Evolutionary conservation across 2,888 invertebrate genomes (phyloP).

Genomic region (Drosophila planitibia): DNA sequence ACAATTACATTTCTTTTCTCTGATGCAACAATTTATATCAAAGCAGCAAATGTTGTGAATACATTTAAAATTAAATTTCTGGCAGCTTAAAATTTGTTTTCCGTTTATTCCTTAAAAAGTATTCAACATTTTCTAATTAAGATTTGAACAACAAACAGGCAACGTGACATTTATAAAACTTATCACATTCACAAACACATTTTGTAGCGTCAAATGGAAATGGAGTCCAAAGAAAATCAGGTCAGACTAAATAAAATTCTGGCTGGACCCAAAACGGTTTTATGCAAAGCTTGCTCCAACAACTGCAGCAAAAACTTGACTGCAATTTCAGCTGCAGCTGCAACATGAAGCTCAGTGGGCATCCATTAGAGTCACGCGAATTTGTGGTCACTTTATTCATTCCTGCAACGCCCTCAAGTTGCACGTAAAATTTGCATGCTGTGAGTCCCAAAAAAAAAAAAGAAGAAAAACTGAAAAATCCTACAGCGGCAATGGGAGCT

Average conservation of each 20-base stretch:
- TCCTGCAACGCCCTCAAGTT: conserved; percentile 19
- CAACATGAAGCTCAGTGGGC: conserved; percentile 2
- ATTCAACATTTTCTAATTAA: background rate
- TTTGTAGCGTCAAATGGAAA: background rate
- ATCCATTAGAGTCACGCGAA: conserved; percentile 10
- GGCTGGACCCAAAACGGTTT: background rate
- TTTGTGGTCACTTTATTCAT: conserved; percentile 16
- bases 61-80: background rate
- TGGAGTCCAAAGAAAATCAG: background rate
- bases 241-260: background rate
- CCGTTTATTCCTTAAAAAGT: background rate
- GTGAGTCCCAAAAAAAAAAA: background rate
- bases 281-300: background rate
- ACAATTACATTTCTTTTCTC: background rate
- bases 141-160: background rate
- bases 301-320: background rate
- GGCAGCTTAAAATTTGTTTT: background rate
- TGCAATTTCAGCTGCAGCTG: background rate
- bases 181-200: background rate
- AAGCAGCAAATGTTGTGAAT: background rate
- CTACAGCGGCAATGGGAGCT: background rate
- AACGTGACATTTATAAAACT: background rate
- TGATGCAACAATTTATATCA: background rate
- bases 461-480: background rate
- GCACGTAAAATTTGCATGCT: conserved; percentile 5